Evolutionary conservation across 2,797 vertebrate genomes (phyloP), one percentile per base, ranked within the genome.

Genomic region (Linurgus olivaceus): DNA sequence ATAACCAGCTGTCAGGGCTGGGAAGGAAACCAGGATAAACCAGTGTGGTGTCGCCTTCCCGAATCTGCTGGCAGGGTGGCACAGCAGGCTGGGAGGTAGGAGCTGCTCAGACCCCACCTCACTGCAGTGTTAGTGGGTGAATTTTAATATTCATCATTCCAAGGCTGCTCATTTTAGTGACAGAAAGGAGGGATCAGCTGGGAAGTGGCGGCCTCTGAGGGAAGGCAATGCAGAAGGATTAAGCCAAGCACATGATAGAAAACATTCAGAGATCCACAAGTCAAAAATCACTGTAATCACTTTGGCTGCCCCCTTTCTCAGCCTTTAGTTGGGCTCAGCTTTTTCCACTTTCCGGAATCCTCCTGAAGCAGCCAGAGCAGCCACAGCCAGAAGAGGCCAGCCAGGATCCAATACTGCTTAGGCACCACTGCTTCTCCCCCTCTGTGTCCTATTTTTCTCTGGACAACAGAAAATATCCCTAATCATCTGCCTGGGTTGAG

Each of bases 1-100:
- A 80, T 59, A 93, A 79, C 90, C 82, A 90, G 90, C 86, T 94
- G 94, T 59, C 88, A 57, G 79, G 88, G 68, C 0, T 94, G 95
- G 92, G 76, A 96, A 95, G 72, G 42, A 73, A 86, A 79, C 88
- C 93, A 95, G 93, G 90, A 76, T 57, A 86, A 95, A 91, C 82
- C 48, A 85, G 62, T 31, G 86, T 31, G 83, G 76, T 75, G 68
- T 63, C 0, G 12, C 76, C 73, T 96, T 92, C 90, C 86, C 10
- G 11, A 86, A 83, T 77, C 48, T 54, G 65, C 76, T 93, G 92
- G 85, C 94, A 73, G 87, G 29, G 44, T 44, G 75, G 88, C 88
- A 83, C 66, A 42, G 79, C 75, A 42, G 80, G 75, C 88, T 88
- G 94, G 88, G 93, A 88, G 93, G 93, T 71, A 88, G 66, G 63